These are phyloP conservation scores for Ceratina calcarata DNA, from an alignment of 1,140 invertebrate genomes.

Conservation along the genomic window DNA sequence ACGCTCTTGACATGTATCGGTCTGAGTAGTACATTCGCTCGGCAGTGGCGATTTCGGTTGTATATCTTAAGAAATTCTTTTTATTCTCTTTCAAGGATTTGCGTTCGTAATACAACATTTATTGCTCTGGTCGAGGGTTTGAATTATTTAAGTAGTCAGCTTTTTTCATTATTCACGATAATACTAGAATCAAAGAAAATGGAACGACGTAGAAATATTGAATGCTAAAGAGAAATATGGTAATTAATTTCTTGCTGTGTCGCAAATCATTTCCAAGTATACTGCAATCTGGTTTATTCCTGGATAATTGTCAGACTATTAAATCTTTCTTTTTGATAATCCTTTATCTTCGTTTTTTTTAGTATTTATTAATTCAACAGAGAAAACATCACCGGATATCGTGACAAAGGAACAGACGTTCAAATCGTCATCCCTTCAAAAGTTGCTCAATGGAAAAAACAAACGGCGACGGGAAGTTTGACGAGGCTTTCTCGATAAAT, in stretches of 20 bases:
- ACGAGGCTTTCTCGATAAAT: conserved; percentile 58
- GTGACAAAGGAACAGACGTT: background rate
- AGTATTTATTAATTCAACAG: too few species aligned
- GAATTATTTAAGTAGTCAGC: conserved; percentile 14
- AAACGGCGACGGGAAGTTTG: conserved; percentile 51
- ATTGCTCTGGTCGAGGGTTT: background rate
- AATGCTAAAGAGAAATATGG: background rate
- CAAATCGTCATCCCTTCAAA: conserved; percentile 58
- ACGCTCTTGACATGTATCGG: background rate
- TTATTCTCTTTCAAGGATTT: background rate
- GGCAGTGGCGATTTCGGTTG: too few species aligned
- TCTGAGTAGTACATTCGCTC: background rate
- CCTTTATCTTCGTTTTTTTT: too few species aligned
- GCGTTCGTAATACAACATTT: too few species aligned
- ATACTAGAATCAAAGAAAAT: background rate
- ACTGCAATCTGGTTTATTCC: too few species aligned
- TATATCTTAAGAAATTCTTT: too few species aligned
- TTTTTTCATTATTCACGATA: background rate
- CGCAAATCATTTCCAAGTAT: background rate
- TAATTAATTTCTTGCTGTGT: background rate
- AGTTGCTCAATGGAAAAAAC: conserved; percentile 30
- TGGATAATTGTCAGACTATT: too few species aligned
- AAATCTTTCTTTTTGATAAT: too few species aligned
- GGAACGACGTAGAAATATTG: background rate
- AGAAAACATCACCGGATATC: background rate